Base-by-base conservation (phyloP, 1,140 invertebrate species). In the Trachymyrmex cornetzi region DNA sequence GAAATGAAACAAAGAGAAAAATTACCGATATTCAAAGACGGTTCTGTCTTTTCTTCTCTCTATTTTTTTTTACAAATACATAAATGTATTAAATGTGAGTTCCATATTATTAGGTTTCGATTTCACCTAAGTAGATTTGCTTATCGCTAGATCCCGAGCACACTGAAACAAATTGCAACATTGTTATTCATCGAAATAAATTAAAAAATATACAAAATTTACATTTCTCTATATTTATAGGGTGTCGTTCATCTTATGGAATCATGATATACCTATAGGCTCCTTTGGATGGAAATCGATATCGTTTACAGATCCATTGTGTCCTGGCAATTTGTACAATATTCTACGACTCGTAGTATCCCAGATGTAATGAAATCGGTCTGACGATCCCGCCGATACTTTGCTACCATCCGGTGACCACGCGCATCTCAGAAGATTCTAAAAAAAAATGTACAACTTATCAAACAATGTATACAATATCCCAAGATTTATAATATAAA, bases 291-390 rank as follows among this genome's bases (percentile, higher is more conserved):
- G 99, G 93, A 99, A 99, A 94, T 99, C 98, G 1, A 99, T 97
- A 93, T 99, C 99, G 94, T 99, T 99, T 3, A 99, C 98, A 88
- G 98, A 98, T 27, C 99, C 99, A 94, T 98, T 98, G 94, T 99
- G 99, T 0, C 99, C 99, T 0, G 99, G 99, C 75, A 99, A 96
- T 96, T 99, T 99, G 95, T 99, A 99, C 3, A 99, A 94, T 91
- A 99, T 98, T 75, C 98, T 96, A 63, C 99, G 95, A 6, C 97
- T 97, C 3, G 98, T 98, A 3, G 98, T 99, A 95, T 99, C 99
- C 99, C 99, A 99, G 66, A 99, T 96, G 94, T 99, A 99, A 11
- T 99, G 98, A 95, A 97, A 99, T 66, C 99, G 96, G 95, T 99
- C 99, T 3, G 99, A 97, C 11, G 99, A 99, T 0, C 99, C 99